Evolutionary conservation across 2,113 vertebrate species (phyloP).

Genomic region (Cryptomyrus ogoouensis): DNA sequence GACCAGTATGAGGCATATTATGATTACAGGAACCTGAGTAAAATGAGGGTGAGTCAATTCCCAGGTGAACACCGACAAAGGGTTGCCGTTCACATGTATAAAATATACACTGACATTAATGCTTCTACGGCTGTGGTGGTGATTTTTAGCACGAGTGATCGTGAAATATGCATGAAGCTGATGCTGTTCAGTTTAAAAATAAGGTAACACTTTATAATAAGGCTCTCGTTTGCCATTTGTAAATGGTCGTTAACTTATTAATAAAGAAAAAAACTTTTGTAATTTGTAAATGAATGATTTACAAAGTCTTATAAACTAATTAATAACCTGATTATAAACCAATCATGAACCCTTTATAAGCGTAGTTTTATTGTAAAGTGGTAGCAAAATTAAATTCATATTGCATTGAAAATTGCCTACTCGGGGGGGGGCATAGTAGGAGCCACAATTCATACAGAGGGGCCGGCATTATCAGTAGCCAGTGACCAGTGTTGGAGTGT

Average conservation of each 20-base stretch:
- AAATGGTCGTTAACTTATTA: not conserved
- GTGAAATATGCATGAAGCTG: not conserved
- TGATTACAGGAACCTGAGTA: conserved; percentile 97
- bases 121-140: not conserved
- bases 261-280: no score
- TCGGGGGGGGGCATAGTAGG: no score
- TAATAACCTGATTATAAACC: not conserved
- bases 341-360: not conserved
- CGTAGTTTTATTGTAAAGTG: not conserved
- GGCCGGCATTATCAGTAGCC: no score
- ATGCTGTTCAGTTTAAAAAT: not conserved
- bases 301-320: not conserved
- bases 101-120: not conserved
- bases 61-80: not conserved
- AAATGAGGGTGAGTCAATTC: conserved; percentile 81
- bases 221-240: not conserved
- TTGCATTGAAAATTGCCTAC: not conserved
- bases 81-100: not conserved
- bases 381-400: not conserved
- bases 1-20: conserved; percentile 96
- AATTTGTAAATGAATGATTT: not conserved
- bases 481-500: no score
- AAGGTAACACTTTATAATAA: not conserved
- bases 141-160: not conserved
- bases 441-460: no score